A percentile compares a stretch with the other conserved stretches of the same genome.
These are phyloP conservation scores for Caradrina clavipalpis DNA, from an alignment of 2,888 invertebrate species.

Conservation along the genomic window DNA sequence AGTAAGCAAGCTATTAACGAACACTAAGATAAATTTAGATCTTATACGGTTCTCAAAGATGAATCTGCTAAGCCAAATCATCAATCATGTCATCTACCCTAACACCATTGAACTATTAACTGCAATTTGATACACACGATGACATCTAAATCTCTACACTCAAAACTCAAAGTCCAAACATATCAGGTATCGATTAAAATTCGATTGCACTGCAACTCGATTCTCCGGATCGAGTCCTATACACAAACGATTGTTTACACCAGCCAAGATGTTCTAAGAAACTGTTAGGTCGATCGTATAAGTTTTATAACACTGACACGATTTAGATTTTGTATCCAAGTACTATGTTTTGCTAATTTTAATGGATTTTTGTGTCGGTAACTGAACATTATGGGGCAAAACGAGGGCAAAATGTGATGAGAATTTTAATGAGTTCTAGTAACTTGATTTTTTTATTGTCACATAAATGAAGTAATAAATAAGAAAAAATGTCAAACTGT, in stretches of 20 bases:
- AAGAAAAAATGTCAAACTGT: too few relatives aligned
- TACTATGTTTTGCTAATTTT: constrained; percentile 16
- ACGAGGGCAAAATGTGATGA: not conserved
- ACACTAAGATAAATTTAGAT: too few relatives aligned
- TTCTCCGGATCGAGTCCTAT: constrained; percentile 47
- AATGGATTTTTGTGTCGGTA: constrained; percentile 13
- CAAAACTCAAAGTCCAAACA: constrained; percentile 47
- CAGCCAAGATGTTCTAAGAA: constrained; percentile 59
- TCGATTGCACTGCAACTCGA: constrained; percentile 49
- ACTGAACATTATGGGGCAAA: not conserved
- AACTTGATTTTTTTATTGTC: too few relatives aligned
- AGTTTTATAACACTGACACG: constrained; percentile 46
- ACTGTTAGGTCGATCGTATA: constrained; percentile 18
- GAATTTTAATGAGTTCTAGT: not conserved
- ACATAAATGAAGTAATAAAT: too few relatives aligned
- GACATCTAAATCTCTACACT: constrained; percentile 20
- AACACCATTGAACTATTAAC: too few relatives aligned
- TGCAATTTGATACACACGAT: not conserved
- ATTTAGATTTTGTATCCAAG: constrained; percentile 26
- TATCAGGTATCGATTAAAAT: constrained; percentile 58
- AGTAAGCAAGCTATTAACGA: too few relatives aligned
- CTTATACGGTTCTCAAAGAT: too few relatives aligned
- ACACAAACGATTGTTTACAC: constrained; percentile 55
- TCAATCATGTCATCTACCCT: not conserved
- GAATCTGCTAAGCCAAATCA: too few relatives aligned